phyloP scores from a whole-genome alignment of 2,888 invertebrate genomes.

The Cotesia congregata region DNA sequence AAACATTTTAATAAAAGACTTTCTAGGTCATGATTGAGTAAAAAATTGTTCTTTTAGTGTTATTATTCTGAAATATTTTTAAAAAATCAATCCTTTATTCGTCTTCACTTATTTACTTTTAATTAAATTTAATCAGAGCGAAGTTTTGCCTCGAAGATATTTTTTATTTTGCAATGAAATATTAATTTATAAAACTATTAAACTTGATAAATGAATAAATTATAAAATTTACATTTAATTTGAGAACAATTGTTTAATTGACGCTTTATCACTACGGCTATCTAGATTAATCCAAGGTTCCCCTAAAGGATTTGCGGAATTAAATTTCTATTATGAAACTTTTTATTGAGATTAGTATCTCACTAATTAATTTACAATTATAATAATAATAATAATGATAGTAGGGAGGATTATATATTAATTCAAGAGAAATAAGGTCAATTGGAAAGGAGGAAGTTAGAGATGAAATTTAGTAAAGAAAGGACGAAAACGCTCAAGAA shows the following conservation, averaged over 20 bases:
- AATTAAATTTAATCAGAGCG: too few species aligned
- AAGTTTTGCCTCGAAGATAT: too few species aligned
- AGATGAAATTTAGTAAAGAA: conserved; percentile 19
- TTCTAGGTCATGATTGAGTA: too few species aligned
- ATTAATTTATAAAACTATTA: too few species aligned
- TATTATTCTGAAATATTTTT: too few species aligned
- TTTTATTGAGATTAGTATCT: not conserved
- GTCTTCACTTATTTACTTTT: too few species aligned
- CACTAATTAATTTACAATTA: not conserved
- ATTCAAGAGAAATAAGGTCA: conserved; percentile 8
- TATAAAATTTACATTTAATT: too few species aligned
- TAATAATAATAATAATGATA: not conserved
- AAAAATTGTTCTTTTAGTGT: too few species aligned
- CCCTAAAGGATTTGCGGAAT: not conserved
- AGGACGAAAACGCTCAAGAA: conserved; percentile 22
- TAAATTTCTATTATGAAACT: not conserved
- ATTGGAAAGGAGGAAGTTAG: conserved; percentile 44
- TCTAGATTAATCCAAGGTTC: not conserved
- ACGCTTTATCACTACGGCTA: not conserved
- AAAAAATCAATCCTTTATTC: too few species aligned
- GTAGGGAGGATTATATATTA: not conserved
- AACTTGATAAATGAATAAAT: too few species aligned
- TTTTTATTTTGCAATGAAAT: too few species aligned
- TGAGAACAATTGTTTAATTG: not conserved
- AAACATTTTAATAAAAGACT: too few species aligned